Evolutionary conservation across 1,140 invertebrate genomes (phyloP), one percentile per base, ranked within the genome.

Genomic region (Chionoecetes opilio): DNA sequence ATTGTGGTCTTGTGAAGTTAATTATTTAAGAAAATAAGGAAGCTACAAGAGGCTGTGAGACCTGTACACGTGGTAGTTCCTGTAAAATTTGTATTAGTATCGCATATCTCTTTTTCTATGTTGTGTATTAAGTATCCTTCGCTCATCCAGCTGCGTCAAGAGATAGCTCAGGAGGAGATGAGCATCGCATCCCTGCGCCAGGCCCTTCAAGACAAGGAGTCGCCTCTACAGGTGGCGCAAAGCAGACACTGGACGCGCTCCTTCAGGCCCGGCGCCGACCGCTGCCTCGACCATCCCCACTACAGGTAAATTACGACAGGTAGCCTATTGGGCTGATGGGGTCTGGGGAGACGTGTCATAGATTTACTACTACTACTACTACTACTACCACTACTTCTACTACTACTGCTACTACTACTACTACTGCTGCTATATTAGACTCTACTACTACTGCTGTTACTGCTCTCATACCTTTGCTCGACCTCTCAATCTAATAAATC

Each of bases 181-280:
- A 97, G 97, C 75, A 98, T 98, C 35, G 97, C 97, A 0, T 96
- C 97, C 9, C 97, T 98, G 26, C 97, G 98, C 96, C 96, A 97
- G 21, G 97, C 96, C 26, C 93, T 97, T 26, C 96, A 97, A 31
- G 96, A 96, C 41, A 95, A 92, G 93, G 96, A 96, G 63, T 93
- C 92, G 3, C 96, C 96, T 3, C 90, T 95, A 14, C 96, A 96
- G 85, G 96, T 96, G 84, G 96, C 96, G 17, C 96, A 96, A 32
- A 96, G 93, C 21, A 75, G 96, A 31, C 93, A 95, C 82, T 96
- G 94, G 93, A 93, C 95, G 0, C 93, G 96, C 9, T 94, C 93
- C 82, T 95, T 94, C 89, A 92, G 95, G 35, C 96, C 95, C 14
- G 96, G 96, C 31, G 92, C 90, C 17, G 96, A 96, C 63, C 91